Conservation (phyloP, 2,888 invertebrate species). For the Chrysolina americana region DNA sequence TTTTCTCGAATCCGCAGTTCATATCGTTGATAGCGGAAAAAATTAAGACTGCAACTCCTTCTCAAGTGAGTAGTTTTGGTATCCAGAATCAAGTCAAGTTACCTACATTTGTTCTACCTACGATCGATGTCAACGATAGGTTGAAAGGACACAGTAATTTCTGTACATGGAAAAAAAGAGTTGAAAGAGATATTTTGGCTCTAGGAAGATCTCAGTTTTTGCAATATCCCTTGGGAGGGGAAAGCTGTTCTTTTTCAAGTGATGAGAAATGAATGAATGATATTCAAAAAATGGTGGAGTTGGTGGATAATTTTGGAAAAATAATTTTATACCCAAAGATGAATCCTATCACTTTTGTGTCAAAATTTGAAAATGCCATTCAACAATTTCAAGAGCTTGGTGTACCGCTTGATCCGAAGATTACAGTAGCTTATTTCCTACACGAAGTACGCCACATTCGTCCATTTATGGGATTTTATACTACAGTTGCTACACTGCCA, state of each 20-base stretch:
- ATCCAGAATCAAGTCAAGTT: conserved; percentile 5
- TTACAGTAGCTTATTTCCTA: too few species aligned
- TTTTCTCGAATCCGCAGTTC: neutral
- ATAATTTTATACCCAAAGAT: conserved; percentile 14
- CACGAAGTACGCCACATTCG: too few species aligned
- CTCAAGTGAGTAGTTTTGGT: neutral
- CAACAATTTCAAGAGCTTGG: too few species aligned
- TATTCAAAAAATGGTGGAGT: neutral
- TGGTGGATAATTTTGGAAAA: conserved; percentile 7
- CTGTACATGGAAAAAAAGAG: neutral
- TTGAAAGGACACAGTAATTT: too few species aligned
- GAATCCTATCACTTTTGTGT: conserved; percentile 11
- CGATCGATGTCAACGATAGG: neutral
- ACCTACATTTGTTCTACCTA: neutral
- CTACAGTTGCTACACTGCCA: too few species aligned
- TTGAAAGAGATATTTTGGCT: neutral
- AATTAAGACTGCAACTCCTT: neutral
- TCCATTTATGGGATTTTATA: too few species aligned
- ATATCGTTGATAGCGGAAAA: neutral
- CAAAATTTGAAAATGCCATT: neutral
- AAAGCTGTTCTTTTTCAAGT: neutral
- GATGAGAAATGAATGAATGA: neutral
- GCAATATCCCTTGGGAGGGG: neutral
- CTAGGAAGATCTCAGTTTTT: neutral
- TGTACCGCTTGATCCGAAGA: too few species aligned